Conservation (phyloP, 2,888 invertebrate genomes). For the Blera fallax region DNA sequence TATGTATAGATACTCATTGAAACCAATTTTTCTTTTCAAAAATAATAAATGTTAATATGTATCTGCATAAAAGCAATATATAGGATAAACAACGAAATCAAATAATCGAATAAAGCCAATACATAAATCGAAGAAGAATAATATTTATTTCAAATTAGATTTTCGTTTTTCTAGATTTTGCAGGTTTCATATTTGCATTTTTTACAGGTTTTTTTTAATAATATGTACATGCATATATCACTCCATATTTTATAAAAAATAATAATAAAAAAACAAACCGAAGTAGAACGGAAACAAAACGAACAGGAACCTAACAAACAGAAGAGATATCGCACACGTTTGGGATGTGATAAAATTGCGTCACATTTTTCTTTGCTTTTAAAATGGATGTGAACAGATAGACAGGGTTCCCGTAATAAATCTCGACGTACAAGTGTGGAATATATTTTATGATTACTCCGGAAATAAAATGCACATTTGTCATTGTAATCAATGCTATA, state of each 20-base stretch:
- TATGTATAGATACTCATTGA: no score
- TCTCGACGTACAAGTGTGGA: slow-evolving; percentile 55
- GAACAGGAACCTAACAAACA: slow-evolving; percentile 40
- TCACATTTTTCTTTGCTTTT: slow-evolving; percentile 55
- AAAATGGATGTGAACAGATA: slow-evolving; percentile 57
- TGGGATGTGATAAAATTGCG: slow-evolving; percentile 58
- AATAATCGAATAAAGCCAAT: slow-evolving; percentile 14
- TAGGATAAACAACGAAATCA: neutral
- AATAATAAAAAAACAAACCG: neutral
- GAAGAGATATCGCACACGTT: slow-evolving; percentile 57
- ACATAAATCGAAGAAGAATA: slow-evolving; percentile 44
- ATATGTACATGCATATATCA: slow-evolving; percentile 30
- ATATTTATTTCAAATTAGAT: slow-evolving; percentile 64
- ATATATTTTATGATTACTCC: slow-evolving; percentile 59
- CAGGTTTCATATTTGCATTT: slow-evolving; percentile 26
- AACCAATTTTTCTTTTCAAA: no score
- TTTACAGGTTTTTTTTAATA: slow-evolving; percentile 1
- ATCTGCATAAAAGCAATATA: no score
- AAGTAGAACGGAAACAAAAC: slow-evolving; percentile 38
- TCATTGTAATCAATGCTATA: slow-evolving; percentile 65
- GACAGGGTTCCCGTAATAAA: slow-evolving; percentile 63
- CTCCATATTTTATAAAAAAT: slow-evolving; percentile 32
- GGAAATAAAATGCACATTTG: slow-evolving; percentile 70
- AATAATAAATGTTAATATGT: no score
- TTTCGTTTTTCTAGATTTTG: slow-evolving; percentile 9